phyloP scores from a whole-genome alignment of 53 echinoderm and acorn worm species.

The Crossaster papposus region DNA sequence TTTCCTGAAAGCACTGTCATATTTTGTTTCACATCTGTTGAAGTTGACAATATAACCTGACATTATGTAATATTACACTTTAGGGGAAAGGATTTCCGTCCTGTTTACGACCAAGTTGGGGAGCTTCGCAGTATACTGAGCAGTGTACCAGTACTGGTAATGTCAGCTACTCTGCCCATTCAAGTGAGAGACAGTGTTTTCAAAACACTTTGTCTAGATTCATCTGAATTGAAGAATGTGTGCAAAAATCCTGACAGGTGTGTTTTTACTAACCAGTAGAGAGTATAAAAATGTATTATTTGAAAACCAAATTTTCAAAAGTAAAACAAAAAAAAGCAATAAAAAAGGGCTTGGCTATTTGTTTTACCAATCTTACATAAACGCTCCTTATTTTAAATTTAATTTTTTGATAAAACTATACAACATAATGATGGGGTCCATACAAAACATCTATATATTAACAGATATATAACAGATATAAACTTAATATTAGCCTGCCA shows the following conservation, averaged over 20 bases:
- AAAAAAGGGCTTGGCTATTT: too few relatives aligned
- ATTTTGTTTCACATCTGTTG: not conserved
- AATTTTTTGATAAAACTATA: too few relatives aligned
- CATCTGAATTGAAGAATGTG: not conserved
- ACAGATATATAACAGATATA: too few relatives aligned
- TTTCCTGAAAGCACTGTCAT: not conserved
- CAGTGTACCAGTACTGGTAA: not conserved
- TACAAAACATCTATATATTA: too few relatives aligned
- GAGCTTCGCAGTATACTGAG: not conserved
- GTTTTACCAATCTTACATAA: too few relatives aligned
- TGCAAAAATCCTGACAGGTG: constrained; percentile 4
- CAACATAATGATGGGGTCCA: too few relatives aligned
- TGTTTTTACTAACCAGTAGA: not conserved
- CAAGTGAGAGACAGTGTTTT: not conserved
- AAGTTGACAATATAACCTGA: not conserved
- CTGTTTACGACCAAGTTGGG: not conserved
- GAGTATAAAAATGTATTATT: too few relatives aligned
- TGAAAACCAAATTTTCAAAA: too few relatives aligned
- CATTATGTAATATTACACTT: not conserved
- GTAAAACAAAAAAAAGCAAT: too few relatives aligned
- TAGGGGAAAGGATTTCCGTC: constrained; percentile 5
- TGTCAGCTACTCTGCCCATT: not conserved
- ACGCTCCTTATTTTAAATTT: too few relatives aligned
- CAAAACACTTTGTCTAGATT: not conserved
- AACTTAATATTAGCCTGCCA: too few relatives aligned